These are phyloP conservation scores for Ariolimax columbianus DNA, from an alignment of 2,888 invertebrate genomes.

Conservation along the genomic window DNA sequence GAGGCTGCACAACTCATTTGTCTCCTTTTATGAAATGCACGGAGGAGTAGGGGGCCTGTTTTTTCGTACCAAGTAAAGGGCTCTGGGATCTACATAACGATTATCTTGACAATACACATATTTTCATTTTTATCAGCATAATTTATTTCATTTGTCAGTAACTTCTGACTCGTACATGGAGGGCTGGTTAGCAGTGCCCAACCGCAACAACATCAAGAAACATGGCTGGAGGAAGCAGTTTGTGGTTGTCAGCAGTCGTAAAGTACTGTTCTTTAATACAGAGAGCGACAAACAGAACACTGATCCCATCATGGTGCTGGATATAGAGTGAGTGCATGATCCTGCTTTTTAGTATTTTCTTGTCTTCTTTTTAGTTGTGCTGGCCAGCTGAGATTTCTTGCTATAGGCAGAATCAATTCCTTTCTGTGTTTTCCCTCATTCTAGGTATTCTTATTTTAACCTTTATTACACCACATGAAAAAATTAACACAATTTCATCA, in stretches of 20 bases:
- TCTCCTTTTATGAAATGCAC: too few species aligned
- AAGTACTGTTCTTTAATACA: conserved; percentile 95
- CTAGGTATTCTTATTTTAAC: too few species aligned
- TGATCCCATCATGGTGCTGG: conserved; percentile 95
- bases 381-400: neutral
- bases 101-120: too few species aligned
- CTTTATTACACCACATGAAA: too few species aligned
- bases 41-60: too few species aligned
- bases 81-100: too few species aligned
- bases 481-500: too few species aligned
- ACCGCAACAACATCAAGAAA: conserved; percentile 94
- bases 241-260: conserved; percentile 96
- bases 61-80: too few species aligned
- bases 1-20: too few species aligned
- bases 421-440: too few species aligned
- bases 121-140: too few species aligned
- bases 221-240: conserved; percentile 98
- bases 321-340: conserved; percentile 88
- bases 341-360: neutral
- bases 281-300: conserved; percentile 96
- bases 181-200: conserved; percentile 96
- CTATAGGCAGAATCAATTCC: too few species aligned
- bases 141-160: conserved; percentile 14
- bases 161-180: conserved; percentile 83
- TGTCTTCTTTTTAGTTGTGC: neutral